A percentile compares a stretch with the other conserved stretches of the same genome.
Conservation (phyloP, 2,113 vertebrate species). For the Neogale vison region DNA sequence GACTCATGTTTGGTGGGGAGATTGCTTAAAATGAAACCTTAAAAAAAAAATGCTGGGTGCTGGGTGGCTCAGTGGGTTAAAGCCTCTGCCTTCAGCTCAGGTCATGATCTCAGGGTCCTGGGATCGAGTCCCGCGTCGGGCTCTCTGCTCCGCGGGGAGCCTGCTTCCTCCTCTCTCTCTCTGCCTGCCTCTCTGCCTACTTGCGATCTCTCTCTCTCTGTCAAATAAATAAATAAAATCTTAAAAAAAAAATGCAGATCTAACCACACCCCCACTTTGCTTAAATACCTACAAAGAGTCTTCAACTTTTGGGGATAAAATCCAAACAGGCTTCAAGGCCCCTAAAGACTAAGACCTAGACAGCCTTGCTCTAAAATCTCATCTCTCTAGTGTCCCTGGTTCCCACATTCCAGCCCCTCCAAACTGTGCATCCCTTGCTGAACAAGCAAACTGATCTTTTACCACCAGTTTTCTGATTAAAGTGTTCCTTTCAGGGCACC, state of each 20-base stretch:
- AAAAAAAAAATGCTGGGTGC: background rate
- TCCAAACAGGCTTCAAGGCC: background rate
- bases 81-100: too few relatives aligned
- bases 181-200: too few relatives aligned
- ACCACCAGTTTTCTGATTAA: background rate
- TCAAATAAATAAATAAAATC: background rate
- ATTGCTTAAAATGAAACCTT: background rate
- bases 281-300: background rate
- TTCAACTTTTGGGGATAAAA: background rate
- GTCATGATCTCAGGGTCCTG: too few relatives aligned
- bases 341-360: background rate
- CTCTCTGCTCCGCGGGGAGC: too few relatives aligned
- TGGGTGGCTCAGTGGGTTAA: too few relatives aligned
- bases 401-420: background rate
- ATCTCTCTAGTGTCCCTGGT: background rate
- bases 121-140: too few relatives aligned
- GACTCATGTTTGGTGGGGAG: background rate
- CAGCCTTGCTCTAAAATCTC: background rate
- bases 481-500: background rate
- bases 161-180: too few relatives aligned
- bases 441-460: background rate
- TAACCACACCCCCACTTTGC: background rate
- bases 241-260: background rate
- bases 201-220: too few relatives aligned
- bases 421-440: background rate